phyloP scores from a whole-genome alignment of 2,888 invertebrate genomes.

The Eubasilissa splendida region DNA sequence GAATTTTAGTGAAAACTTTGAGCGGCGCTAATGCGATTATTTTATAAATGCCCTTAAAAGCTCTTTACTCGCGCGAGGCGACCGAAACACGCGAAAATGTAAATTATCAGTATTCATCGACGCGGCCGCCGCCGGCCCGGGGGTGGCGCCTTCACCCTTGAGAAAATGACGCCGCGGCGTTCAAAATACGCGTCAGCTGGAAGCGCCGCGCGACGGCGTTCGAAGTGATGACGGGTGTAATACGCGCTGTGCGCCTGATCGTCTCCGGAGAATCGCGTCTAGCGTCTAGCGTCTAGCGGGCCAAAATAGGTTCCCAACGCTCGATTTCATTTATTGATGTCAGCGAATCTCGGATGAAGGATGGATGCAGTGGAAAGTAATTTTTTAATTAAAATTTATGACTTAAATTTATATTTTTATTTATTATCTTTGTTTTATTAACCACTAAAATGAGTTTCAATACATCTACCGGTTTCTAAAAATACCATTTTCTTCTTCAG shows the following conservation, averaged over 20 bases:
- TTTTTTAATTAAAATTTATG: too few species aligned
- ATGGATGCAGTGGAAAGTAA: too few species aligned
- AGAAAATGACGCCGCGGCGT: neutral
- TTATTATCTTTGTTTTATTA: too few species aligned
- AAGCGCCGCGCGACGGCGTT: too few species aligned
- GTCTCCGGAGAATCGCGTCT: neutral
- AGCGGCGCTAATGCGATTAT: slow-evolving; percentile 26
- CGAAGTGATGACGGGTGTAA: too few species aligned
- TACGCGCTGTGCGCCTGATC: neutral
- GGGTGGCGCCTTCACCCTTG: neutral
- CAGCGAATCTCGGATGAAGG: too few species aligned
- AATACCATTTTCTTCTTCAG: too few species aligned
- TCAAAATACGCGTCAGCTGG: neutral
- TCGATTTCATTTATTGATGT: too few species aligned
- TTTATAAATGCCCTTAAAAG: slow-evolving; percentile 29
- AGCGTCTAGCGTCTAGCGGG: neutral
- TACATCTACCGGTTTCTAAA: too few species aligned
- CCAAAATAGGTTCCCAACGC: neutral
- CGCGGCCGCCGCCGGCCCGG: slow-evolving; percentile 9
- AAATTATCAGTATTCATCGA: slow-evolving; percentile 33
- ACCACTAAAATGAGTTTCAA: too few species aligned
- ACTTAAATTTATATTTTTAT: too few species aligned
- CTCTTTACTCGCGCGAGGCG: slow-evolving; percentile 2
- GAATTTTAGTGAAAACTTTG: too few species aligned
- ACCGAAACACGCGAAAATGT: slow-evolving; percentile 35